Conservation (phyloP, 1,140 invertebrate genomes). For the Ceratitis capitata region DNA sequence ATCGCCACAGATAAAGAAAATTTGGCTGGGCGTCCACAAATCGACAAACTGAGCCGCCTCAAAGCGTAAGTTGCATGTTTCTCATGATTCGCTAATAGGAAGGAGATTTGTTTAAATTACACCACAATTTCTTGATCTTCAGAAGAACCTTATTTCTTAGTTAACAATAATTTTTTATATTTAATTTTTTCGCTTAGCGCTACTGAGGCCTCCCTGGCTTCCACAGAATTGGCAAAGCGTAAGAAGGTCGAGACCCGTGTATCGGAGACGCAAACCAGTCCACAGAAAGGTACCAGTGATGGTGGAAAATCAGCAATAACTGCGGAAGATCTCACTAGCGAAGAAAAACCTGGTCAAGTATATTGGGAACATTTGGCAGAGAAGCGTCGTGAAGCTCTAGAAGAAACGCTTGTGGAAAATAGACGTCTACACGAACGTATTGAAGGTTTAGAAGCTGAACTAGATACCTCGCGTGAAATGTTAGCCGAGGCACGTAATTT, state of each 20-base stretch:
- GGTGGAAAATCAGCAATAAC: conserved; percentile 48
- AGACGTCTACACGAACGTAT: conserved; percentile 67
- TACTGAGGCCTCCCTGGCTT: conserved; percentile 50
- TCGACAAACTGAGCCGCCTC: conserved; percentile 59
- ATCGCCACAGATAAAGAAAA: conserved; percentile 72
- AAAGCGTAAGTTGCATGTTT: conserved; percentile 48
- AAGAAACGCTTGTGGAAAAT: conserved; percentile 72
- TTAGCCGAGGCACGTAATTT: conserved; percentile 70
- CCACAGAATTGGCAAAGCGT: conserved; percentile 59
- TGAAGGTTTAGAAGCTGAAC: conserved; percentile 70
- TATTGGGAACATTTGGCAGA: conserved; percentile 75
- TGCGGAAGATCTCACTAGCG: conserved; percentile 69
- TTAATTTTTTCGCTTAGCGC: conserved; percentile 3
- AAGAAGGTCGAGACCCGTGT: conserved; percentile 55
- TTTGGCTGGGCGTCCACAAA: conserved; percentile 66
- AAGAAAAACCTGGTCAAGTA: conserved; percentile 69
- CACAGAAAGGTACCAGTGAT: neutral
- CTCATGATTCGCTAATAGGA: neutral
- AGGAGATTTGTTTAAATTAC: no score
- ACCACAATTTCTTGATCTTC: no score
- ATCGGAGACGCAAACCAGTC: conserved; percentile 56
- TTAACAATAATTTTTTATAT: neutral
- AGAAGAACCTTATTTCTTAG: neutral
- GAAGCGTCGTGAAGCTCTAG: conserved; percentile 69
- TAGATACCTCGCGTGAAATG: conserved; percentile 71